These are phyloP conservation scores for Hozukius guyotensis DNA, from an alignment of 2,797 vertebrate species.

Conservation along the genomic window DNA sequence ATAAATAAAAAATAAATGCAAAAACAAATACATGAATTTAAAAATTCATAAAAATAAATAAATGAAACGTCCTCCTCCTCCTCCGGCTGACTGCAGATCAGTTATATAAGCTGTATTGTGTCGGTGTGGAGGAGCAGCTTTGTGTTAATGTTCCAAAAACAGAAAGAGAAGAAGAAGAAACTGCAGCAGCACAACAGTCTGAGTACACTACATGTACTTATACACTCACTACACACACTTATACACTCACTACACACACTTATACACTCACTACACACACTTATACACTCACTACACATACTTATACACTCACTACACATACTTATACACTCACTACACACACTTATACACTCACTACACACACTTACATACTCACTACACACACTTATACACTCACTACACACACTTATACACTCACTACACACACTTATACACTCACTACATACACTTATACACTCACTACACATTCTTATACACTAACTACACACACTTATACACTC, in stretches of 20 bases:
- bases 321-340: too few relatives aligned
- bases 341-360: too few relatives aligned
- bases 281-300: too few relatives aligned
- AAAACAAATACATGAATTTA: too few relatives aligned
- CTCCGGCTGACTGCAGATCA: constrained; percentile 26
- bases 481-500: not conserved
- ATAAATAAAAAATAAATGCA: too few relatives aligned
- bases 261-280: too few relatives aligned
- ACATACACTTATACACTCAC: too few relatives aligned
- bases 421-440: too few relatives aligned
- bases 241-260: not conserved
- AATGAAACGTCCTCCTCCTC: not conserved
- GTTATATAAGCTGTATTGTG: constrained; percentile 31
- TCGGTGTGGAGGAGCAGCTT: constrained; percentile 5
- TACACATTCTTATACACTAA: not conserved
- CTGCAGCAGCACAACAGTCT: not conserved
- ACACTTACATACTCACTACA: accelerated
- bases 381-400: too few relatives aligned
- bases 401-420: too few relatives aligned
- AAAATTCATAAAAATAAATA: too few relatives aligned
- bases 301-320: too few relatives aligned
- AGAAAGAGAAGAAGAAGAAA: constrained; percentile 5
- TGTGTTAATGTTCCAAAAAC: not conserved
- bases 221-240: not conserved
- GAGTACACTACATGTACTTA: not conserved